Conservation (phyloP, 1,140 invertebrate genomes). For the Drosophila hydei region DNA sequence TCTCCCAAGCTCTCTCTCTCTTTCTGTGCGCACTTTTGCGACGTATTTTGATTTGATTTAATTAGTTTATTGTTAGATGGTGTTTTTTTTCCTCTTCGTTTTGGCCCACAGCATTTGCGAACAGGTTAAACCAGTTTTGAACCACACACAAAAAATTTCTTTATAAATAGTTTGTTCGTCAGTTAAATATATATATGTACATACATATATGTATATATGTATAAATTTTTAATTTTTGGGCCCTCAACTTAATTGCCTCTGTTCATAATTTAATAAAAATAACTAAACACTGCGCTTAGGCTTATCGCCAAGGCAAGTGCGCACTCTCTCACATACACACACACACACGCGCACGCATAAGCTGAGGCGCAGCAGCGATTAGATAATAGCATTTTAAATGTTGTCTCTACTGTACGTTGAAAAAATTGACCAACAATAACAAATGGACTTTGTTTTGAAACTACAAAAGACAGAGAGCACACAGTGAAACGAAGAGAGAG, state of each 20-base stretch:
- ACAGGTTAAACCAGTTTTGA: constrained; percentile 70
- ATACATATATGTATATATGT: constrained; percentile 2
- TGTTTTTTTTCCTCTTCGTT: constrained; percentile 12
- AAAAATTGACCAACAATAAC: constrained; percentile 66
- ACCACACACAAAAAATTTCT: constrained; percentile 44
- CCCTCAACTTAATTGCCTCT: constrained; percentile 40
- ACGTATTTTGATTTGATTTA: constrained; percentile 74
- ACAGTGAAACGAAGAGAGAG: constrained; percentile 3
- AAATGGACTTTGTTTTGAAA: constrained; percentile 77
- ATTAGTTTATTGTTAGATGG: constrained; percentile 76
- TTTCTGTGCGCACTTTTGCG: constrained; percentile 56
- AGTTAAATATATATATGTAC: constrained; percentile 7
- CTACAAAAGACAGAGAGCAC: constrained; percentile 42
- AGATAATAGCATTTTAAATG: constrained; percentile 77
- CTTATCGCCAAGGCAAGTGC: constrained; percentile 56
- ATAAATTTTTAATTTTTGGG: constrained; percentile 3
- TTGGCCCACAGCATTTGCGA: constrained; percentile 49
- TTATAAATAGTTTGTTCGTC: constrained; percentile 54
- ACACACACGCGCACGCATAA: constrained; percentile 9
- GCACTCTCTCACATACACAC: neutral
- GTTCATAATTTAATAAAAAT: constrained; percentile 71
- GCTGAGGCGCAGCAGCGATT: constrained; percentile 43
- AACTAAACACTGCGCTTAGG: constrained; percentile 63
- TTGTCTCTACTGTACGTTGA: constrained; percentile 76
- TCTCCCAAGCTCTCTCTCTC: neutral